Evolutionary conservation across 2,888 invertebrate species (phyloP), one percentile per base, ranked within the genome.

Genomic region (Leucophora obtusa): DNA sequence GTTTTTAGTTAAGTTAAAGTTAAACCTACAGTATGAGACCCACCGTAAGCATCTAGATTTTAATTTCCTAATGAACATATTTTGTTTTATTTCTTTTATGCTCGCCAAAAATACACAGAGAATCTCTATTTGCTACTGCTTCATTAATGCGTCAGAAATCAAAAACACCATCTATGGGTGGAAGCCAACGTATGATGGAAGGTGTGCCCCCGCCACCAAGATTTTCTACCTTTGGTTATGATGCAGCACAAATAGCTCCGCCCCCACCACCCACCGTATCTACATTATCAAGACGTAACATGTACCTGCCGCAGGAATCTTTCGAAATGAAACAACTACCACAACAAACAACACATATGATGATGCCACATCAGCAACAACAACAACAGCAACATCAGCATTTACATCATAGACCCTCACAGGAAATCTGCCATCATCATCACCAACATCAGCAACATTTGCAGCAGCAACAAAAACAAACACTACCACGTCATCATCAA

Each of bases 201-300:
- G 38, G 81, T 7, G 84, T 86, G 14, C 85, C 88, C 5, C 86
- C 87, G 14, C 84, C 85, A 7, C 86, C 89, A 3, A 88, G 90
- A 71, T 90, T 90, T 77, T 90, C 90, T 24, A 90, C 90, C 28
- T 90, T 90, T 63, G 90, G 90, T 74, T 90, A 90, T 72, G 90
- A 90, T 82, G 80, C 79, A 24, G 83, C 63, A 62, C 80, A 73
- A 70, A 82, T 83, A 54, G 80, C 84, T 24, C 83, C 85, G 53
- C 80, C 84, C 33, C 84, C 87, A 53, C 84, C 84, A 38, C 77
- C 83, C 18, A 80, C 82, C 82, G 70, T 83, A 79, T 74, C 78
- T 47, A 86, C 87, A 62, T 79, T 88, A 75, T 85, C 86, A 53
- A 86, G 87, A 33, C 88, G 87, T 82, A 87, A 82, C 83, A 85